A percentile compares a stretch with the other conserved stretches of the same genome.
These are phyloP conservation scores for Acleris laterana DNA, from an alignment of 2,888 invertebrate species.

Conservation along the genomic window DNA sequence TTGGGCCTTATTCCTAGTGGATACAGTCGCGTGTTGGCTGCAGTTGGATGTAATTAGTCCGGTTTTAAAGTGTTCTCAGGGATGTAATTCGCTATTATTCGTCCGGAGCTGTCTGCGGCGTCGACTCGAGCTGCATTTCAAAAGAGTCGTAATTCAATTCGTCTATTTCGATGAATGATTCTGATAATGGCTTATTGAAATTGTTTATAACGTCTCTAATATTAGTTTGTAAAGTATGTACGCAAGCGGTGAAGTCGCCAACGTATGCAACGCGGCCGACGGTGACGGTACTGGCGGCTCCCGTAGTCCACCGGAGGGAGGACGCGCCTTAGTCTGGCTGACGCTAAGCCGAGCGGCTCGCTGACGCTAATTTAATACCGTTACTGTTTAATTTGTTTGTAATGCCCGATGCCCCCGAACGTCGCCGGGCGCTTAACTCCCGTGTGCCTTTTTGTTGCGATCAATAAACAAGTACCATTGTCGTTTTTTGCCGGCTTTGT, in stretches of 20 bases:
- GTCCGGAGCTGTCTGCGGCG: slow-evolving; percentile 22
- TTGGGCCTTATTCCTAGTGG: slow-evolving; percentile 36
- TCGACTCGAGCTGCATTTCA: slow-evolving; percentile 40
- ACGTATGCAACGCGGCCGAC: no score
- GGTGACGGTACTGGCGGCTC: no score
- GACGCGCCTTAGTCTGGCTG: no score
- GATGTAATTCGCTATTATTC: slow-evolving; percentile 43
- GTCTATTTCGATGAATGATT: neutral
- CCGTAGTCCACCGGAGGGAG: no score
- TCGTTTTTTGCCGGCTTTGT: neutral
- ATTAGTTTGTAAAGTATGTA: no score
- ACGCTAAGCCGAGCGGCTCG: slow-evolving; percentile 22
- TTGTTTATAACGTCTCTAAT: no score
- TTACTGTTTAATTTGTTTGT: slow-evolving; percentile 28
- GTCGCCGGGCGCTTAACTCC: neutral
- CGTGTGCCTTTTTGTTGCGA: slow-evolving; percentile 3
- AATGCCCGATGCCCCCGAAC: slow-evolving; percentile 23
- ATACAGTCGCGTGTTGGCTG: slow-evolving; percentile 40
- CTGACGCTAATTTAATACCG: slow-evolving; percentile 34
- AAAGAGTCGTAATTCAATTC: slow-evolving; percentile 28
- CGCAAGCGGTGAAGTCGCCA: no score
- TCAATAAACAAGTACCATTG: slow-evolving; percentile 6
- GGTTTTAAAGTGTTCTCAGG: slow-evolving; percentile 44
- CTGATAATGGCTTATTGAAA: no score
- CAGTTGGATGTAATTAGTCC: slow-evolving; percentile 44